Base-by-base conservation (phyloP, 53 echinoderm and acorn worm genomes). In the Holothuria scabra region DNA sequence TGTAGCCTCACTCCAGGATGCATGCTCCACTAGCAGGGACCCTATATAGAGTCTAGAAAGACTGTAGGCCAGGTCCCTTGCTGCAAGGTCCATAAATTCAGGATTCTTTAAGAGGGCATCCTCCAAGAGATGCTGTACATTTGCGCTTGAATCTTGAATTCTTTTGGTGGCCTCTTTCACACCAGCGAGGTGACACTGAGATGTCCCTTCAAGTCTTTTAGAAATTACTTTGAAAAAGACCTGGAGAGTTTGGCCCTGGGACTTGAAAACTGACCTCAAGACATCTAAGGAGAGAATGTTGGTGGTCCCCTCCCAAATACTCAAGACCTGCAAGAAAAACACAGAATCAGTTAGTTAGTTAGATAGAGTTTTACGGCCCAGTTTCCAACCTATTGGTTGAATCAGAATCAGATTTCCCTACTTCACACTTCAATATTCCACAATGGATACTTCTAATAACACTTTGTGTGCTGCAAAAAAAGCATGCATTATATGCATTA, bases 221-320 rank as follows among this genome's bases (percentile, higher is more conserved):
- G 87, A 60, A 23, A 95, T 64, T 31, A 87, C 85, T 20, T 58
- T 59, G 41, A 92, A 87, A 74, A 92, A 90, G 13, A 92, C 66
- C 34, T 83, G 48, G 55, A 95, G 44, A n/a, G 89, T 89, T 20
- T 88, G 71, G 22, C 95, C 95, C 22, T 85, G 38, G 52, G 87
- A 85, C 74, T 95, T 95, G 9, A 60, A n/a, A 37, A 95, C 89
- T 25, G 92, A 89, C 49, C 95, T 64, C 46, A 95, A 60, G 30
- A 95, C 88, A 66, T 95, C 95, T 9, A 92, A 68, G 8, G 92
- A 91, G 6, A 95, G 79, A 41, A 95, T 90, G 69, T 95, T 95
- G 8, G 95, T 95, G 21, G 95, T 95, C 18, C 95, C 95, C 63
- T 95, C 95, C 95, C 94, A 94, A 30, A 94, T 94, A 31, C 87